A percentile compares a stretch with the other conserved stretches of the same genome.
These are phyloP conservation scores for Hemiprocne comata DNA, from an alignment of 2,113 vertebrate species.

Conservation along the genomic window DNA sequence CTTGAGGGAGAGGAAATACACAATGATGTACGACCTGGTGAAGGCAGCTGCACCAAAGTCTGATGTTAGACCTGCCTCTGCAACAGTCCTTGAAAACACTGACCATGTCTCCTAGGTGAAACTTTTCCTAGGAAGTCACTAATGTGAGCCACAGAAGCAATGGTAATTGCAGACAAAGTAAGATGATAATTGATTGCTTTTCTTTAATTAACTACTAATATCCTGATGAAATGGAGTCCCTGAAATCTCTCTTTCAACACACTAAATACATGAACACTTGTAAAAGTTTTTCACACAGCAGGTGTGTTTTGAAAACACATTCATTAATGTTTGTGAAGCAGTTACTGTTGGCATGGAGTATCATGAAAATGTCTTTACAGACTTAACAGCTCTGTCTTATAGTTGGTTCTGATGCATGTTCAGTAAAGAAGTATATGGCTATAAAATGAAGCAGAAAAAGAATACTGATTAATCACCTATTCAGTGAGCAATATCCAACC, in stretches of 20 bases:
- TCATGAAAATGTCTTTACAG: background rate
- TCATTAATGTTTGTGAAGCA: background rate
- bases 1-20: background rate
- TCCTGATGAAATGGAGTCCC: background rate
- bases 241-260: background rate
- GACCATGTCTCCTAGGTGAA: background rate
- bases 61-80: background rate
- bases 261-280: background rate
- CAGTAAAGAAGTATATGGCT: background rate
- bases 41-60: background rate
- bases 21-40: background rate
- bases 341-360: background rate
- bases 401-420: background rate
- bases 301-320: background rate
- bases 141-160: background rate
- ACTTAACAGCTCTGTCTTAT: background rate
- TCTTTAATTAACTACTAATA: background rate
- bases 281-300: background rate
- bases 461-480: background rate
- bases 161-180: background rate
- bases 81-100: background rate
- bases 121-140: background rate
- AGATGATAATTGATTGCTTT: accelerated
- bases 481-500: background rate
- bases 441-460: background rate